phyloP scores from a whole-genome alignment of 2,888 invertebrate species.

The Tigriopus californicus region DNA sequence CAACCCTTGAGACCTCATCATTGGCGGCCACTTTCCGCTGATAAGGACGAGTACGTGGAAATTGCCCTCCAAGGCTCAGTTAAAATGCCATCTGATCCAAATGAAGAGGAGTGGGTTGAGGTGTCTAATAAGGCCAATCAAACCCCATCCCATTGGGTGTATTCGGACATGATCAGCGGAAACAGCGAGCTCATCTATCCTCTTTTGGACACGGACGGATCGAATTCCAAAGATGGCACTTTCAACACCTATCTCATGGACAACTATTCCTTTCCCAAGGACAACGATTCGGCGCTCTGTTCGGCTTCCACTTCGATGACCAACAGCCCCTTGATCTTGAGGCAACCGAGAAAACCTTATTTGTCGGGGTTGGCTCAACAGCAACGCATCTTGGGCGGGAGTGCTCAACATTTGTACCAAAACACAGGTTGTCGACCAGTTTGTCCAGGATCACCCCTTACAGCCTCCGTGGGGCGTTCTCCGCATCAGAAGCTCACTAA shows the following conservation, averaged over 20 bases:
- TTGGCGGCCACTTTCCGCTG: not conserved
- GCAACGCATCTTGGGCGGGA: too few species aligned
- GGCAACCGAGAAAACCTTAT: too few species aligned
- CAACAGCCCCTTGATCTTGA: too few species aligned
- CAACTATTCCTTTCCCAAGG: too few species aligned
- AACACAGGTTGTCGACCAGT: not conserved
- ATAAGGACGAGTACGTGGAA: not conserved
- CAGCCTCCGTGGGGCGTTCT: not conserved
- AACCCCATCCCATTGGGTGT: slow-evolving; percentile 11
- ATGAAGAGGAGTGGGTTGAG: slow-evolving; percentile 5
- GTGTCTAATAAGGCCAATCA: slow-evolving; percentile 13
- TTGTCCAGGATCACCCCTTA: not conserved
- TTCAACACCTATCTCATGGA: not conserved
- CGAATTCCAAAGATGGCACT: not conserved
- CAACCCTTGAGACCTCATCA: not conserved
- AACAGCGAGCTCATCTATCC: not conserved
- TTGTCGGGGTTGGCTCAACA: too few species aligned
- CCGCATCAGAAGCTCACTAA: not conserved
- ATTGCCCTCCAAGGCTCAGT: not conserved
- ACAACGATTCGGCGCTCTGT: too few species aligned
- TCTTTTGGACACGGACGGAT: not conserved
- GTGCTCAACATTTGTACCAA: not conserved
- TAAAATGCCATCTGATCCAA: not conserved
- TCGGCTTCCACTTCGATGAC: too few species aligned
- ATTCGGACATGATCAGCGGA: not conserved